Evolutionary conservation across 1,140 invertebrate genomes (phyloP).

Genomic region (Brachionus angularis): DNA sequence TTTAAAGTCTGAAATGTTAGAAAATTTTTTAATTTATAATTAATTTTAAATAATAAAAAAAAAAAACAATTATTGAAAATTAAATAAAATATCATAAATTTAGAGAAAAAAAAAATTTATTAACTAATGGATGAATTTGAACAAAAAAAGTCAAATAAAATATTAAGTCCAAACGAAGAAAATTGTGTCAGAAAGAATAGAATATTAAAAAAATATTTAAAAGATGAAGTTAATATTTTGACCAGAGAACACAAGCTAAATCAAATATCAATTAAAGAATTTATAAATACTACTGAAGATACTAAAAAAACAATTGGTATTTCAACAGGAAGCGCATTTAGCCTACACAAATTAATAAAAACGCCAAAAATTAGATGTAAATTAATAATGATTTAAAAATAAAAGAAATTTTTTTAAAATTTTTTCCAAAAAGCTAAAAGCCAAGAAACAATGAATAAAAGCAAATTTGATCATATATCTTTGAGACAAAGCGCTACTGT

Average conservation of each 20-base stretch:
- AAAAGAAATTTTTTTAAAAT: no score
- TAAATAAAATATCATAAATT: no score
- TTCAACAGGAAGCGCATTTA: neutral
- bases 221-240: neutral
- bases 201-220: neutral
- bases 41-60: neutral
- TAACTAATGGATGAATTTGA: slow-evolving; percentile 9
- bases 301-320: neutral
- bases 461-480: no score
- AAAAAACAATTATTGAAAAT: neutral
- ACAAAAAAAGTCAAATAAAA: neutral
- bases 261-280: neutral
- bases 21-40: no score
- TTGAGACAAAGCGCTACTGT: no score
- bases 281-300: neutral
- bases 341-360: no score
- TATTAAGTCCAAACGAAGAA: neutral
- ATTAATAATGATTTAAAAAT: no score
- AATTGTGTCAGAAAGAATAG: neutral
- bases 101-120: neutral
- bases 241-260: neutral
- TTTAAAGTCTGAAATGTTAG: no score
- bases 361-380: no score
- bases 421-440: no score
- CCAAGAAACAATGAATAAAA: no score